Evolutionary conservation across 2,797 vertebrate species (phyloP).

Genomic region (Hephaestus fuliginosus): DNA sequence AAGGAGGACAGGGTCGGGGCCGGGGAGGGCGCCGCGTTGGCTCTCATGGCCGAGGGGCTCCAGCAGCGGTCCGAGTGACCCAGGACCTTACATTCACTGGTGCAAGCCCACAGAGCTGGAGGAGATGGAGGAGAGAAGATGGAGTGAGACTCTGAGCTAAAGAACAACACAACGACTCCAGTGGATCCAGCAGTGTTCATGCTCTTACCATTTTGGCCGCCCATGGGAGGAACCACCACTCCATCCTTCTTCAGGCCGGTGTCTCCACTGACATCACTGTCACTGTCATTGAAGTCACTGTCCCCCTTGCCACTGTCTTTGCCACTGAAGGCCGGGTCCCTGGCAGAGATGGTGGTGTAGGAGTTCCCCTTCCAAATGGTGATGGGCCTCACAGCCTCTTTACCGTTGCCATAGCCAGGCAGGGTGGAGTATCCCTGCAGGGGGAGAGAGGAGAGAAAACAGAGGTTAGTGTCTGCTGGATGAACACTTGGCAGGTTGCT

Average conservation of each 20-base stretch:
- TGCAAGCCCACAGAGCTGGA: conserved; percentile 95
- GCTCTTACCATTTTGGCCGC: conserved; percentile 90
- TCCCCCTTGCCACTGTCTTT: conserved; percentile 98
- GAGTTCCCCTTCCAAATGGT: conserved; percentile 97
- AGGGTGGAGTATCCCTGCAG: conserved; percentile 90
- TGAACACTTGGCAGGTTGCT: conserved; percentile 8
- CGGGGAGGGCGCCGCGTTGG: conserved; percentile 83
- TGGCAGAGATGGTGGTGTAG: conserved; percentile 92
- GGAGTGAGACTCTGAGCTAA: neutral
- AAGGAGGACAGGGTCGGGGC: conserved; percentile 89
- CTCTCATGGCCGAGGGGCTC: conserved; percentile 92
- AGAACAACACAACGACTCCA: neutral
- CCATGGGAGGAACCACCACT: conserved; percentile 68
- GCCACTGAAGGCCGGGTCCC: conserved; percentile 95
- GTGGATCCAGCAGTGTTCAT: too few relatives aligned
- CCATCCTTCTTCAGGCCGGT: conserved; percentile 92
- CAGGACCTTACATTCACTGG: conserved; percentile 96
- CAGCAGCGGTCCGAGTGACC: conserved; percentile 99
- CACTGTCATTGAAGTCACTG: conserved; percentile 98
- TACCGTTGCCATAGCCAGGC: conserved; percentile 88
- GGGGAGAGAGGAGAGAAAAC: conserved; percentile 14
- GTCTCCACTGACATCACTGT: conserved; percentile 95
- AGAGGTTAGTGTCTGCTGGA: conserved; percentile 50
- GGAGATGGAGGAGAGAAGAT: neutral
- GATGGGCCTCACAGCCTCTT: conserved; percentile 91